These are phyloP conservation scores for Acyrthosiphon pisum DNA, from an alignment of 1,140 invertebrate genomes.

Conservation along the genomic window DNA sequence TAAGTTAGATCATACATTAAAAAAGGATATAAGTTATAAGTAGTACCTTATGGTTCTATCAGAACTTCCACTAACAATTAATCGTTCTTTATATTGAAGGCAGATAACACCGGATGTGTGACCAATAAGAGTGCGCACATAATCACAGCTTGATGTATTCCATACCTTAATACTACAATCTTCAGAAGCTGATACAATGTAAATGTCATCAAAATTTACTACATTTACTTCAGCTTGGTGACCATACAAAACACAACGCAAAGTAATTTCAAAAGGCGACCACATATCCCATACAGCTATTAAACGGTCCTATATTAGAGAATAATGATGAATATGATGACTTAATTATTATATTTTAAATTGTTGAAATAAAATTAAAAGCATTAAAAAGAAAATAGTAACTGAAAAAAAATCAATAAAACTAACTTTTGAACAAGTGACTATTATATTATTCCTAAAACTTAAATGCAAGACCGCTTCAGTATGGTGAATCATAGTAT, in stretches of 20 bases:
- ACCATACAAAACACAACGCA: conserved; percentile 93
- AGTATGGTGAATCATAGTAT: conserved; percentile 98
- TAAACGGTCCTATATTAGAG: conserved; percentile 83
- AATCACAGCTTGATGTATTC: conserved; percentile 98
- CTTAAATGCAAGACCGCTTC: conserved; percentile 98
- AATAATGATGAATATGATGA: conserved; percentile 38
- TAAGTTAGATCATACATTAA: not conserved
- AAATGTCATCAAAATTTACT: conserved; percentile 99
- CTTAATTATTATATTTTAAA: not conserved
- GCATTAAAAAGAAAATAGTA: not conserved
- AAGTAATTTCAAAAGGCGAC: conserved; percentile 92
- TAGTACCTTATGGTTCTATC: conserved; percentile 95
- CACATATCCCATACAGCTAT: conserved; percentile 99
- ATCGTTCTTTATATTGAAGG: conserved; percentile 95
- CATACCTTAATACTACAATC: conserved; percentile 99
- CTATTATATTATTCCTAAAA: conserved; percentile 99
- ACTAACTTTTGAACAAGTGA: conserved; percentile 96
- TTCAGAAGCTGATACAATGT: conserved; percentile 99
- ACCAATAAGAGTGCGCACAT: conserved; percentile 98
- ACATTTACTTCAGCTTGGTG: conserved; percentile 99
- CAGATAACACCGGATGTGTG: conserved; percentile 99
- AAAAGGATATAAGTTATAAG: not conserved
- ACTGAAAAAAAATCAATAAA: not conserved
- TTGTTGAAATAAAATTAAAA: not conserved
- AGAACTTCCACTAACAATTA: conserved; percentile 98